Evolutionary conservation across 2,113 vertebrate genomes (phyloP), one percentile per base, ranked within the genome.

Genomic region (Sphaerodactylus townsendi): DNA sequence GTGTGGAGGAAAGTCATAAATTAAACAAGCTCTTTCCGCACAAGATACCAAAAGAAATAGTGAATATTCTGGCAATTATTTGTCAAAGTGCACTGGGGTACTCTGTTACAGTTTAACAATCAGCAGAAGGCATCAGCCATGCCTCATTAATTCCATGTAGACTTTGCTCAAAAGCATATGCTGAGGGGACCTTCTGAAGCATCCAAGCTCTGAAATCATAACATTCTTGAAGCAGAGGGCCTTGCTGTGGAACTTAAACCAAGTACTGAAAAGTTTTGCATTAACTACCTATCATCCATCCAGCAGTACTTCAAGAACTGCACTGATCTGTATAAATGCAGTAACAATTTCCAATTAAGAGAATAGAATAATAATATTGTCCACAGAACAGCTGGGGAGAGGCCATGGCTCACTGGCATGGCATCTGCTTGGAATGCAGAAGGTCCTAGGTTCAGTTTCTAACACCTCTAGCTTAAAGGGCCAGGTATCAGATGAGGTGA

Each of bases 321-420:
- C 39, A 33, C 0, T 0, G 50, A 53, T 25, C 35, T 11, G 0
- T 28, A 79, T 33, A 86, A 83, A 71, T n/a, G 82, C 48, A 71
- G 79, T 19, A 90, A 91, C 25, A 83, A 85, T 71, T 75, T 91
- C 70, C 73, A 85, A 44, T 75, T 85, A 84, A 87, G 10, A 1
- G 1, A 72, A n/a, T 62, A 88, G 83, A 90, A 87, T 81, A 83
- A 86, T 33, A 48, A 53, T 84, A 69, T 66, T 81, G 46, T 82
- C 87, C 33, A 68, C 77, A 33, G 72, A 15, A 3, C 0, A 17
- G 50, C 5, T 53, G 50, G 50, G 50, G 50, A 53, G 50, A 5
- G 50, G 50, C 50, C 50, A 53, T 53, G 15, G 50, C 17, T 53
- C 50, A 17, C 14, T 53, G 50, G 15, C 15, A 53, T 3, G 19